phyloP scores from a whole-genome alignment of 2,113 vertebrate genomes.

The Halichoerus grypus region DNA sequence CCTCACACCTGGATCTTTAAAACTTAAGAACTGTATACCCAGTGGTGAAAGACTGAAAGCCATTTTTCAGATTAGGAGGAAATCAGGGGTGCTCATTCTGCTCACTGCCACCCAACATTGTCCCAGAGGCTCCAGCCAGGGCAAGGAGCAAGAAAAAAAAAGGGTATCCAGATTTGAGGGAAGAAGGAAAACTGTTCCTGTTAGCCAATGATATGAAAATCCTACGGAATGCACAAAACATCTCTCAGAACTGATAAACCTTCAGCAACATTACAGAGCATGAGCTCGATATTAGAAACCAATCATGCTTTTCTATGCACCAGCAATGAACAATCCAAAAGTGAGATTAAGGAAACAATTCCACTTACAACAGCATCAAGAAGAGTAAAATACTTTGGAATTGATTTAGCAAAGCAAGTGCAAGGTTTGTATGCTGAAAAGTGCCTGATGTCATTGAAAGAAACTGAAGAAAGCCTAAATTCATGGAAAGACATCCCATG shows the following conservation, averaged over 20 bases:
- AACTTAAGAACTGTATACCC: not conserved
- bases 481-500: not conserved
- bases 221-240: not conserved
- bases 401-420: not conserved
- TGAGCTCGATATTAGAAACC: not conserved
- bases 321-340: not conserved
- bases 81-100: not conserved
- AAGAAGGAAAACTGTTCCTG: not conserved
- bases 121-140: not conserved
- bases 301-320: not conserved
- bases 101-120: not conserved
- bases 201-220: not conserved
- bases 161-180: not conserved
- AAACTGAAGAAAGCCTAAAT: not conserved
- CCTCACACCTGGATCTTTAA: not conserved
- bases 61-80: not conserved
- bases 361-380: not conserved
- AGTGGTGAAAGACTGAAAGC: not conserved
- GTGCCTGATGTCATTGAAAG: not conserved
- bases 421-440: not conserved
- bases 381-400: not conserved
- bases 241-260: not conserved
- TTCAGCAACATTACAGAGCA: not conserved
- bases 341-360: not conserved
- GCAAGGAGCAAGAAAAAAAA: not conserved